Conservation (phyloP, 2,888 invertebrate species). For the Carpatolechia fugitivella region DNA sequence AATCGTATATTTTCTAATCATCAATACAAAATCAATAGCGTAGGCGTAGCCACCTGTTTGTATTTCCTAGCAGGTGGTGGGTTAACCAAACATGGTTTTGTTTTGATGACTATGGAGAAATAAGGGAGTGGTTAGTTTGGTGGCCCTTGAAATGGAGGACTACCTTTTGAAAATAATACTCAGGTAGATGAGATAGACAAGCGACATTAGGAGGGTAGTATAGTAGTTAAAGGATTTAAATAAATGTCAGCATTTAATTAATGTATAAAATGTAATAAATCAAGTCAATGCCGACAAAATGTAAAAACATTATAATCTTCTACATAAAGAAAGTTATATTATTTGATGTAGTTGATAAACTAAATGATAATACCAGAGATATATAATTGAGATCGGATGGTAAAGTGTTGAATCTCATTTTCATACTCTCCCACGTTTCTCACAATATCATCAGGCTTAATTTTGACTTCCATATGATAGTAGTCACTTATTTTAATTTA, state of each 20-base stretch:
- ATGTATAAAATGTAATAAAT: too few species aligned
- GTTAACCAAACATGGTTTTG: slow-evolving; percentile 20
- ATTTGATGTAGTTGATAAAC: too few species aligned
- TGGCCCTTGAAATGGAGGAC: not conserved
- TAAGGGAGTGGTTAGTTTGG: not conserved
- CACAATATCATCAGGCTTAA: not conserved
- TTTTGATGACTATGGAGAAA: slow-evolving; percentile 22
- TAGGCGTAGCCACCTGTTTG: slow-evolving; percentile 16
- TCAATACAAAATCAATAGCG: not conserved
- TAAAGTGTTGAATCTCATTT: too few species aligned
- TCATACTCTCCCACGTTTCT: not conserved
- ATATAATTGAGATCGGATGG: too few species aligned
- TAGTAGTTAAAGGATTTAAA: not conserved
- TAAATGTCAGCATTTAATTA: too few species aligned
- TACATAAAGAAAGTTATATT: too few species aligned
- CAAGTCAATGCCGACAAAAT: too few species aligned
- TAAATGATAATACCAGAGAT: too few species aligned
- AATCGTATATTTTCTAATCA: too few species aligned
- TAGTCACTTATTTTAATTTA: slow-evolving; percentile 4
- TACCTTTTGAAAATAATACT: not conserved
- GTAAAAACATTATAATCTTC: too few species aligned
- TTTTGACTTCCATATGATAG: not conserved
- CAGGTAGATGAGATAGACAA: not conserved
- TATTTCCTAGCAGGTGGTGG: slow-evolving; percentile 18
- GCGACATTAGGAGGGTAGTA: not conserved